Conservation (phyloP, 2,797 vertebrate genomes). For the Lepus oiostolus region DNA sequence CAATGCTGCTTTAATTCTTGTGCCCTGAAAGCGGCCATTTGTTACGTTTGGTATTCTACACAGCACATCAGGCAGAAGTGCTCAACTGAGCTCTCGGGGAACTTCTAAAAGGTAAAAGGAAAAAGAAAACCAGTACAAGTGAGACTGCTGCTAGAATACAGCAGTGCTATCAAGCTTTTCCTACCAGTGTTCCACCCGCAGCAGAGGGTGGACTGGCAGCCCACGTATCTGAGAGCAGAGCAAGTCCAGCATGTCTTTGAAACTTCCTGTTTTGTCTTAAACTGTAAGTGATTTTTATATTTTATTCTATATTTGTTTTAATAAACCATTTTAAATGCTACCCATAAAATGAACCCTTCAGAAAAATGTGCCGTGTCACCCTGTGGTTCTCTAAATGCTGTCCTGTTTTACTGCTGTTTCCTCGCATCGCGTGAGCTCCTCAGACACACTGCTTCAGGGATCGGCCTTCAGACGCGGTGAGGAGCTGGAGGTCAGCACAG, state of each 20-base stretch:
- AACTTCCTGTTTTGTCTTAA: conserved; percentile 43
- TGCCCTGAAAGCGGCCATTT: neutral
- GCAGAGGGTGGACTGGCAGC: too few relatives aligned
- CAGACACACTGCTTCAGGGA: neutral
- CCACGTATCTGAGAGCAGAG: too few relatives aligned
- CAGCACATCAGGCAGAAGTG: neutral
- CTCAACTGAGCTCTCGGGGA: neutral
- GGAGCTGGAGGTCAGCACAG: neutral
- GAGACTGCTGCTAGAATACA: rapidly evolving
- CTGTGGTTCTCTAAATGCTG: too few relatives aligned
- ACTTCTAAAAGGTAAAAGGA: neutral
- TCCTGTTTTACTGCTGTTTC: neutral
- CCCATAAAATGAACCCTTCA: neutral
- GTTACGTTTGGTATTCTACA: neutral
- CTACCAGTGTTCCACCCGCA: neutral
- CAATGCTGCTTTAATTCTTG: rapidly evolving
- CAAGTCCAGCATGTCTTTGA: neutral
- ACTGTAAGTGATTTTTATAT: neutral
- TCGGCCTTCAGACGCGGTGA: rapidly evolving
- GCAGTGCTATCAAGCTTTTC: neutral
- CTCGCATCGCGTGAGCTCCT: neutral
- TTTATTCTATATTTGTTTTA: conserved; percentile 43
- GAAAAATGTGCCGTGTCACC: neutral
- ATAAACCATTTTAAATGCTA: conserved; percentile 25
- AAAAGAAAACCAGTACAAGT: neutral